phyloP scores from a whole-genome alignment of 1,140 invertebrate species.

The Eumeta japonica region DNA sequence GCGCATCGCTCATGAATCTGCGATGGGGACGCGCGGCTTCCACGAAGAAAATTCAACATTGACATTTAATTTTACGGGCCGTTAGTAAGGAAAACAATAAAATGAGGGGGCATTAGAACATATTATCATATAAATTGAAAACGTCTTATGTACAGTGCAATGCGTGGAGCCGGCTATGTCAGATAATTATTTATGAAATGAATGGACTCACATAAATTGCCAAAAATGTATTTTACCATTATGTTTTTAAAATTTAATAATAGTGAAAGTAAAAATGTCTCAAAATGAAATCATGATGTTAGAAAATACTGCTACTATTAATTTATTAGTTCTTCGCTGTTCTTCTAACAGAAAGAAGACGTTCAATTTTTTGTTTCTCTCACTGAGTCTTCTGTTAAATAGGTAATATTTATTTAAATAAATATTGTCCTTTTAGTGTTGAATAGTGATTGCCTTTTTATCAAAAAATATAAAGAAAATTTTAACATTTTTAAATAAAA shows the following conservation, averaged over 20 bases:
- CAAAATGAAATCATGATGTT: background rate
- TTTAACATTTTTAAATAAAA: too few relatives aligned
- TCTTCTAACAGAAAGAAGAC: too few relatives aligned
- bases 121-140: constrained; percentile 52
- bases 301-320: background rate
- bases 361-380: too few relatives aligned
- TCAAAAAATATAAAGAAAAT: too few relatives aligned
- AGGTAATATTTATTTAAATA: too few relatives aligned
- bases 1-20: too few relatives aligned
- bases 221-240: constrained; percentile 5
- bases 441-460: too few relatives aligned
- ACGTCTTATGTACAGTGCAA: constrained; percentile 17
- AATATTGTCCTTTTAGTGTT: too few relatives aligned
- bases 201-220: background rate
- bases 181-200: background rate
- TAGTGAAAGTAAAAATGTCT: constrained; percentile 3
- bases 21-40: too few relatives aligned
- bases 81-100: constrained; percentile 42
- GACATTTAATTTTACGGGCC: constrained; percentile 36
- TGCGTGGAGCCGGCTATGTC: constrained; percentile 11
- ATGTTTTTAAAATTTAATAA: constrained; percentile 1
- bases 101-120: constrained; percentile 39
- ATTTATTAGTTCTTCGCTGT: too few relatives aligned
- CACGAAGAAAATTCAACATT: constrained; percentile 12
- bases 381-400: too few relatives aligned